These are phyloP conservation scores for Cephus rjabovi DNA, from an alignment of 2,888 invertebrate genomes.

Conservation along the genomic window DNA sequence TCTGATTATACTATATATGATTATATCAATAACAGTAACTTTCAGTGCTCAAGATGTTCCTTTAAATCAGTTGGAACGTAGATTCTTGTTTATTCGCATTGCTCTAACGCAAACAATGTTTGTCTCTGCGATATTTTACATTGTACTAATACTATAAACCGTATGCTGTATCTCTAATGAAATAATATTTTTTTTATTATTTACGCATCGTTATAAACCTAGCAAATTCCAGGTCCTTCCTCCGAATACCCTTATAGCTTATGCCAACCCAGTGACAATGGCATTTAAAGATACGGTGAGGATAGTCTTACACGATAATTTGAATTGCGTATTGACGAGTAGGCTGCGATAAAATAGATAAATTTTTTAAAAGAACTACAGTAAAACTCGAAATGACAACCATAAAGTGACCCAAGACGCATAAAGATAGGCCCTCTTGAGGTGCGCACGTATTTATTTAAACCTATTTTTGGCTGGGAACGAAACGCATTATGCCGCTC, in stretches of 20 bases:
- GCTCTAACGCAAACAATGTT: neutral
- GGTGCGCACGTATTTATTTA: slow-evolving; percentile 41
- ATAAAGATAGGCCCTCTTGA: neutral
- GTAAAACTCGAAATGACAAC: neutral
- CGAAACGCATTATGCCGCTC: slow-evolving; percentile 43
- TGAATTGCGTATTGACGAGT: neutral
- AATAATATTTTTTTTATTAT: neutral
- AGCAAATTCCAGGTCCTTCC: neutral
- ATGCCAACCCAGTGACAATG: no score
- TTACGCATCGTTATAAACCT: neutral
- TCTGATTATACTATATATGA: no score
- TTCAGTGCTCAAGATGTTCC: neutral
- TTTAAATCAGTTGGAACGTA: neutral
- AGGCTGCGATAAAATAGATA: neutral
- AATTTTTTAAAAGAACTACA: neutral
- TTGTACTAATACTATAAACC: neutral
- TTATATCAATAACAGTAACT: neutral
- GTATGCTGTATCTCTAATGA: neutral
- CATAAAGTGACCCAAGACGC: neutral
- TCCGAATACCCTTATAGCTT: no score
- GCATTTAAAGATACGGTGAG: no score
- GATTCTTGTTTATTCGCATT: neutral
- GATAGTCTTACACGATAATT: neutral
- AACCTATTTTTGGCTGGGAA: slow-evolving; percentile 46
- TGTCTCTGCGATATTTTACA: neutral